Base-by-base conservation (phyloP, 1,140 invertebrate genomes). In the Protaetia brevitarsis region DNA sequence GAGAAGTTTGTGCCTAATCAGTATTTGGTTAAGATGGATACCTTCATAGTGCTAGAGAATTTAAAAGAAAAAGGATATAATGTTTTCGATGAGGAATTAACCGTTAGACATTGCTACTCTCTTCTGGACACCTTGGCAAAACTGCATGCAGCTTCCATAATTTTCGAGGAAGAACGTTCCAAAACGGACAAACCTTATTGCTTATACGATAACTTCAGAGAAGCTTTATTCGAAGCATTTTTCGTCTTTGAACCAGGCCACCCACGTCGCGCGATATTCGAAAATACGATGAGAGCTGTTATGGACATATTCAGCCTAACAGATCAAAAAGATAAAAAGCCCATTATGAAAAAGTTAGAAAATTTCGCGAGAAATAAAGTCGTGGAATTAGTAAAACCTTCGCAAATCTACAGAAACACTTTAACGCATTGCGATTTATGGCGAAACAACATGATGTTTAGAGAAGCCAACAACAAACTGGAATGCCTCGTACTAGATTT, bases 401-500 rank as follows among this genome's bases (percentile, higher is more conserved):
- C 83, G 0, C 27, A 69, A n/a, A 77, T 70, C n/a, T 82, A 81
- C 51, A 72, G 76, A 13, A 88, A 87, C 65, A 82, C 82, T 1
- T 69, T 86, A 0, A 75, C 77, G 10, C 87, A 87, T 72, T 82
- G 82, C 0, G 84, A 88, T 75, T 71, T 87, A 2, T 88, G 86
- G 86, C 73, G 79, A 0, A 87, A 86, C 69, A 88, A 88, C 71
- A 71, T 87, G 8, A 80, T 88, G 69, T 82, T 86, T 29, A 8
- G 58, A 60, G 6, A 13, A 60, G 2, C 26, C 29, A 85, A 85
- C 70, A 82, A 83, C 63, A 72, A 79, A 0, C 59, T 76, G 1
- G 73, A 77, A 10, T 83, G 84, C 16, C 77, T 84, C 5, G 69
- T 88, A 8, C 80, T 89, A n/a, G 87, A 89, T 71, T 87, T 84